Evolutionary conservation across 2,113 vertebrate species (phyloP).

Genomic region (Syngnathus floridae): DNA sequence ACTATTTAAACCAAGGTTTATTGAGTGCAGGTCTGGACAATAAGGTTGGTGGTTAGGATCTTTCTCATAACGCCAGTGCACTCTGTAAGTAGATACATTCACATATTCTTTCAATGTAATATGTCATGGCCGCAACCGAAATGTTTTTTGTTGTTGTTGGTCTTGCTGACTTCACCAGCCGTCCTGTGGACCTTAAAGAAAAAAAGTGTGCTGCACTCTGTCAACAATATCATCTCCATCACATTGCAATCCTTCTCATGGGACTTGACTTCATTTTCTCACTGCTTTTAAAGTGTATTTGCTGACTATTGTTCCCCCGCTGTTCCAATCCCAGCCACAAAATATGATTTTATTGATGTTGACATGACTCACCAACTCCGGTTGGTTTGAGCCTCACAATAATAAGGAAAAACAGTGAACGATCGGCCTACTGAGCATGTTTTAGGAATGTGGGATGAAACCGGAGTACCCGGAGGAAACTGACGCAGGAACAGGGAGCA

Average conservation of each 20-base stretch:
- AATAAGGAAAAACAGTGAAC: background rate
- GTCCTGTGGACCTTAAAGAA: background rate
- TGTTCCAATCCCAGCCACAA: background rate
- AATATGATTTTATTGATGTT: constrained; percentile 16
- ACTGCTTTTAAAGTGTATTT: constrained; percentile 9
- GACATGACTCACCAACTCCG: constrained; percentile 7
- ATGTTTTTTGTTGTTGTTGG: background rate
- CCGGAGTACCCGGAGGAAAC: too few species aligned
- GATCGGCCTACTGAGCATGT: too few species aligned
- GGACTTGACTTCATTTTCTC: background rate
- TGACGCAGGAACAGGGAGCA: too few species aligned
- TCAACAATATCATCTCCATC: background rate
- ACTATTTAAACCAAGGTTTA: constrained; percentile 27
- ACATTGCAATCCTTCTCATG: constrained; percentile 4
- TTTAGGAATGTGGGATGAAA: too few species aligned
- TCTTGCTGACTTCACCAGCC: background rate
- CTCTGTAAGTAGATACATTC: constrained; percentile 28
- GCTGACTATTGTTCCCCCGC: background rate
- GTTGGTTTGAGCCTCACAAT: background rate
- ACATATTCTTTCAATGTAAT: constrained; percentile 10
- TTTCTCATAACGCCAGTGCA: constrained; percentile 15
- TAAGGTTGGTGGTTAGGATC: constrained; percentile 9
- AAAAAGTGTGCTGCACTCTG: background rate
- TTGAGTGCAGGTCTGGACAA: constrained; percentile 5
- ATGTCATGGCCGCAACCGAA: constrained; percentile 6